Evolutionary conservation across 2,888 invertebrate genomes (phyloP), one percentile per base, ranked within the genome.

Genomic region (Melanophora roralis): DNA sequence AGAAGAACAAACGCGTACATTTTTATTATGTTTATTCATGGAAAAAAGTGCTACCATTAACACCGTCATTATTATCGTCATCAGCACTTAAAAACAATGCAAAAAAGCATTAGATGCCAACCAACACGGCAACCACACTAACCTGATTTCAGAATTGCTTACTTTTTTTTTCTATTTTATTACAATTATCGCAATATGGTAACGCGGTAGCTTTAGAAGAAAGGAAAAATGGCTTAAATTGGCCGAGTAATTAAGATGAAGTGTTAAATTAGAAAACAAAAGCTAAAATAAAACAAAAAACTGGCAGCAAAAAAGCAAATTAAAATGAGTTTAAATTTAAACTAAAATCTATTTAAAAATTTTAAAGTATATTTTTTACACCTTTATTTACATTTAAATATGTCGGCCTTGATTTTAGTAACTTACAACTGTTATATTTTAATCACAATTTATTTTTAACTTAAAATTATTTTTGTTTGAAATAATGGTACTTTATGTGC

Each of bases 141-240:
- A 47, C 55, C 19, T 32, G 27, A 27, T 67, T 71, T 16, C 34
- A 23, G 57, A 36, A 53, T 43, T 36, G 11, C 47, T 74, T 59
- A 6, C 12, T 40, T 45, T 16, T 12, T 4, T 40, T 32, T 67
- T 38, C 23, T 23, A 12, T 7, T 34, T 21, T 47, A 14, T 49
- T 45, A 53, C 69, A 78, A 78, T 78, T 69, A 74, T 60, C 38
- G 53, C 59, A 78, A 69, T 74, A 74, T 16, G 47, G 53, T 34
- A 80, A 72, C 67, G 55, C 79, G 43, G 45, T 23, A 47, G 36
- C n/a, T 55, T 45, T 19, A 49, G 21, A n/a, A 21, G 60, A 51
- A 60, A 40, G 45, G 62, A 71, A 69, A 75, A 80, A 75, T 80
- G 75, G 75, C 65, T 80, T 80, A 71, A 80, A 80, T 80, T 75